Evolutionary conservation across 2,797 vertebrate genomes (phyloP).

Genomic region (Eospalax fontanierii): DNA sequence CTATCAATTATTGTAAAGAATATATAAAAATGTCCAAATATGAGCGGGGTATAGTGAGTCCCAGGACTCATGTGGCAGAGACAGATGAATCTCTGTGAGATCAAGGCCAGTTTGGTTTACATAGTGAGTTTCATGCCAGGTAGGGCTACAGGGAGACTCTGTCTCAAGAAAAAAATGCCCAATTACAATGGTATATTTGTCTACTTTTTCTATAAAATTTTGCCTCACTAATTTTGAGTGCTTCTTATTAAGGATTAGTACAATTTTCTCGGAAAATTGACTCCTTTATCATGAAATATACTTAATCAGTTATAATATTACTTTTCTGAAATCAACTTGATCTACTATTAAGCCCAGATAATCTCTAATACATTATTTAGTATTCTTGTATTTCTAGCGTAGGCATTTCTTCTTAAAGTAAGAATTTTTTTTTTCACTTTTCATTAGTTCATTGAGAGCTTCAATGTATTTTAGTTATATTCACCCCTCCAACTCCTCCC

Average conservation of each 20-base stretch:
- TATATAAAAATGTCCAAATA: not conserved
- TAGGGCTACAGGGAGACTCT: too few species aligned
- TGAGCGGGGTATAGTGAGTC: too few species aligned
- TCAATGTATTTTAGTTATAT: too few species aligned
- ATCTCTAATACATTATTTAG: not conserved
- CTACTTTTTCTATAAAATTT: not conserved
- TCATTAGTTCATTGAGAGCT: too few species aligned
- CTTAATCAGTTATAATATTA: not conserved
- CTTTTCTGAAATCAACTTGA: not conserved
- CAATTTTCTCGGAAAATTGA: not conserved
- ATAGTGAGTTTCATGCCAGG: too few species aligned
- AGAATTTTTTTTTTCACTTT: not conserved
- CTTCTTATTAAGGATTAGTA: not conserved
- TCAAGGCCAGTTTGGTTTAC: too few species aligned
- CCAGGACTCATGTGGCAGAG: too few species aligned
- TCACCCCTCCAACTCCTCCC: too few species aligned
- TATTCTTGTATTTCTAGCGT: not conserved
- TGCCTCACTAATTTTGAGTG: constrained; percentile 11
- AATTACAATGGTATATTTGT: not conserved
- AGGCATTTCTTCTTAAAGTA: constrained; percentile 3
- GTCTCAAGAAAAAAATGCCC: not conserved
- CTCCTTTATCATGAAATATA: not conserved
- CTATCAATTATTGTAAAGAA: not conserved
- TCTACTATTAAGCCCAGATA: not conserved
- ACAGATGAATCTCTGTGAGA: too few species aligned